Evolutionary conservation across 2,797 vertebrate genomes (phyloP).

Genomic region (Balearica regulorum): DNA sequence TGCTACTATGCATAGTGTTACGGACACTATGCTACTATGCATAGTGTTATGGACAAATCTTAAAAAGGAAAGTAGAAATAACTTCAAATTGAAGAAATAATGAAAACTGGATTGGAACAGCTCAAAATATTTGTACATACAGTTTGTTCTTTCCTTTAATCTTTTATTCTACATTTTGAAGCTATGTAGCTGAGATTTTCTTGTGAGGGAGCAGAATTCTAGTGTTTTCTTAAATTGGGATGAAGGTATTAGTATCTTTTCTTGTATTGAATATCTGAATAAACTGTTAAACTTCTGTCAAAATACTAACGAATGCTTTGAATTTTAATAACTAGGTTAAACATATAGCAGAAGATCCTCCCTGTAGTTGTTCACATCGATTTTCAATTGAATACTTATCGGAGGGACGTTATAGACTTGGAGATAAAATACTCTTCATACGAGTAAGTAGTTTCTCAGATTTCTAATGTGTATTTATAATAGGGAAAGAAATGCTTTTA

Average conservation of each 20-base stretch:
- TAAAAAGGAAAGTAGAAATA: neutral
- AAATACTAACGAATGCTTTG: neutral
- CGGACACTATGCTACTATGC: neutral
- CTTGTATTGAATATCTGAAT: neutral
- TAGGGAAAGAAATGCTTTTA: neutral
- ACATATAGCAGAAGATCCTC: constrained; percentile 87
- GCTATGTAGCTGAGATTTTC: neutral
- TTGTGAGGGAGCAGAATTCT: neutral
- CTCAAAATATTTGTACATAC: neutral
- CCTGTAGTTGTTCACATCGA: constrained; percentile 92
- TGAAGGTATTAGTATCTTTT: neutral
- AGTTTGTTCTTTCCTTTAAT: neutral
- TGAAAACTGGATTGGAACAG: neutral
- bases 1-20: neutral
- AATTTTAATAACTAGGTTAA: constrained; percentile 80
- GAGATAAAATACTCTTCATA: constrained; percentile 97
- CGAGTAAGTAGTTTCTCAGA: constrained; percentile 78
- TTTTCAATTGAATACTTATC: constrained; percentile 98
- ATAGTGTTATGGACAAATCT: neutral
- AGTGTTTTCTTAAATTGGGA: neutral
- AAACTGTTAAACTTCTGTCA: neutral
- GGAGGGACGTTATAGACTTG: constrained; percentile 93
- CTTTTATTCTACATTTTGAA: neutral
- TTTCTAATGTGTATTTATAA: neutral
- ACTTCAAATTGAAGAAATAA: neutral